Evolutionary conservation across 2,113 vertebrate genomes (phyloP), one percentile per base, ranked within the genome.

Genomic region (Leucoraja erinaceus): DNA sequence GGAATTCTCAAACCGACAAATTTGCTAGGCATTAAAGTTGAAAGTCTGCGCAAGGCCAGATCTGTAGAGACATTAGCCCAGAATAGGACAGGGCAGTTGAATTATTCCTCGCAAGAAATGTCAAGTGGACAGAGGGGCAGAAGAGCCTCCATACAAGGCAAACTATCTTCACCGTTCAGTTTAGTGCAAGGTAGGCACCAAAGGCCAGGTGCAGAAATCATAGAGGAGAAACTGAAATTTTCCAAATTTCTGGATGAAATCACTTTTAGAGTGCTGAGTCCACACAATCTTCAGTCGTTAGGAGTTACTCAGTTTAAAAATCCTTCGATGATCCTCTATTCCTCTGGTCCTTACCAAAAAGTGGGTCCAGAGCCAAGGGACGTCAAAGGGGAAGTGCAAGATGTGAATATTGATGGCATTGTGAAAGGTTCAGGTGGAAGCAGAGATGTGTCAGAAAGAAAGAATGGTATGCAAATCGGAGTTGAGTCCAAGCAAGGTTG

Each of bases 171-270:
- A 8, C 83, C 63, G n/a, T 63, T 63, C 59, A 31, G 59, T 66
- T 88, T 18, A 31, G n/a, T n/a, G 16, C 83, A 63, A 6, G 14
- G 11, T 33, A 66, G 59, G 28, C 83, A 88, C 59, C 28, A 31
- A 20, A 61, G 28, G 59, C 31, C 9, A 54, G 94, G 95, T 94
- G 95, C 90, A 94, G 33, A 94, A n/a, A 90, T 94, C 14, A 93
- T 96, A 33, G 95, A 97, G 93, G 96, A 98, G 93, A 98, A 97
- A 86, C 93, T 96, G 0, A 96, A 96, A 90, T 98, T 98, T 94
- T 98, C 97, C 61, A 95, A 94, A 93, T 98, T 98, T 47, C 95
- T 98, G 94, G 97, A 98, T 77, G 97, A 98, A 93, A 97, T 98
- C 93, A 97, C 96, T 25, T 94, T 94, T 91, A 93, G 95, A 2